phyloP scores from a whole-genome alignment of 2,797 vertebrate genomes.

The Xerus rutilus region DNA sequence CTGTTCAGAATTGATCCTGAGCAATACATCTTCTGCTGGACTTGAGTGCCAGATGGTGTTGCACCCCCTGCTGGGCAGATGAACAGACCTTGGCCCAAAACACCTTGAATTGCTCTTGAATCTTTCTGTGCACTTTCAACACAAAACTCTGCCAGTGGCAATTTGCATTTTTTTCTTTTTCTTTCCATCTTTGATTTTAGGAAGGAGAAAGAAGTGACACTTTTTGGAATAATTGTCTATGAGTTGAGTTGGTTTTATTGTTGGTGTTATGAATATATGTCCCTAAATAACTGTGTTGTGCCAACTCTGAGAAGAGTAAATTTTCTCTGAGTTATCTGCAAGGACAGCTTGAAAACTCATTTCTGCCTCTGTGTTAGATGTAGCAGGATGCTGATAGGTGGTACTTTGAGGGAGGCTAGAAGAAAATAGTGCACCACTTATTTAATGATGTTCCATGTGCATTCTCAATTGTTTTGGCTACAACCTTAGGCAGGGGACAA shows the following conservation, averaged over 20 bases:
- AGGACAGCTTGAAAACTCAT: background rate
- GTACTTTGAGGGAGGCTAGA: background rate
- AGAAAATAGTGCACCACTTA: background rate
- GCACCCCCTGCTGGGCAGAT: conserved; percentile 69
- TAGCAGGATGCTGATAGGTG: background rate
- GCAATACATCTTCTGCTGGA: conserved; percentile 59
- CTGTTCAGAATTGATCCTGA: conserved; percentile 63
- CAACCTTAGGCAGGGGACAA: background rate
- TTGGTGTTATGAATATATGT: background rate
- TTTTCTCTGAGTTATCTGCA: conserved; percentile 38
- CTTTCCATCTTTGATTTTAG: background rate
- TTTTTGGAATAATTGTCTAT: conserved; percentile 17
- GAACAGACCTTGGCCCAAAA: conserved; percentile 70
- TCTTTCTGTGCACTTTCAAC: conserved; percentile 61
- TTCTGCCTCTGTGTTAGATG: background rate
- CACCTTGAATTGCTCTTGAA: conserved; percentile 82
- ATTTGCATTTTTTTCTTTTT: conserved; percentile 53
- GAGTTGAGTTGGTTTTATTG: conserved; percentile 43
- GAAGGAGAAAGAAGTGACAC: conserved; percentile 63
- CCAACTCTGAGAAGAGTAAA: background rate
- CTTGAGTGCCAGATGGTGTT: conserved; percentile 67
- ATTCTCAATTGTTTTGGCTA: background rate
- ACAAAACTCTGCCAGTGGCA: background rate
- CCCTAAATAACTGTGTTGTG: conserved; percentile 18
- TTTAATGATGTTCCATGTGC: accelerated